These are phyloP conservation scores for Echeneis naucrates DNA, from an alignment of 2,797 vertebrate species.

Conservation along the genomic window DNA sequence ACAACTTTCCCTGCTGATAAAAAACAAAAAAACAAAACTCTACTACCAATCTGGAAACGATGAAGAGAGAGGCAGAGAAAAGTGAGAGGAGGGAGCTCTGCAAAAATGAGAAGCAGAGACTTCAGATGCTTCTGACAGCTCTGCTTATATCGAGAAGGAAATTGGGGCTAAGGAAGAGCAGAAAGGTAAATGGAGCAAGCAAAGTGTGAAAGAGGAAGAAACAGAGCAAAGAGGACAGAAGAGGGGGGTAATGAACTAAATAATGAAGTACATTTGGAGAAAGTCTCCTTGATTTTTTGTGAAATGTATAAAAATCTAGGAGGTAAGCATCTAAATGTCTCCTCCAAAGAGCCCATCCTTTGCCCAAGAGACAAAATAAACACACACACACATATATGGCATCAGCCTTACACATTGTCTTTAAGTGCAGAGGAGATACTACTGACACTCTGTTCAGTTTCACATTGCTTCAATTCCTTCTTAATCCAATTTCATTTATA, in stretches of 20 bases:
- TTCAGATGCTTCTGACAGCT: slow-evolving; percentile 58
- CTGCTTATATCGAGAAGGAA: slow-evolving; percentile 24
- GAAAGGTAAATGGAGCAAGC: slow-evolving; percentile 40
- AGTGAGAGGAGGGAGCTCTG: slow-evolving; percentile 36
- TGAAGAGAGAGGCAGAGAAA: slow-evolving; percentile 29
- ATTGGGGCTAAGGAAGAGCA: not conserved
- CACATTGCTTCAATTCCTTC: not conserved
- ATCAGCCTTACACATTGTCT: slow-evolving; percentile 1
- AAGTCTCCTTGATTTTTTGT: not conserved
- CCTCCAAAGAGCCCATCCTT: not conserved
- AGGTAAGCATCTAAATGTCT: slow-evolving; percentile 10
- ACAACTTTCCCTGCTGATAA: slow-evolving; percentile 4
- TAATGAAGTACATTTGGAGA: slow-evolving; percentile 37
- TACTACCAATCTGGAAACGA: slow-evolving; percentile 8
- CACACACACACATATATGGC: too few relatives aligned
- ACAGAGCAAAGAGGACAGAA: slow-evolving; percentile 37
- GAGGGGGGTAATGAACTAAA: slow-evolving; percentile 52
- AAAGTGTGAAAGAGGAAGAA: slow-evolving; percentile 46
- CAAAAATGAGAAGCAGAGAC: slow-evolving; percentile 24
- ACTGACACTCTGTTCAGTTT: not conserved
- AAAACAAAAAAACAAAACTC: slow-evolving; percentile 19
- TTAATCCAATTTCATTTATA: slow-evolving; percentile 32
- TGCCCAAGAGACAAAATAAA: too few relatives aligned
- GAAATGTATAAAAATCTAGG: not conserved
- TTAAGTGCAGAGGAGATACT: not conserved